Evolutionary conservation across 2,113 vertebrate species (phyloP), one percentile per base, ranked within the genome.

Genomic region (Myotis lucifugus): DNA sequence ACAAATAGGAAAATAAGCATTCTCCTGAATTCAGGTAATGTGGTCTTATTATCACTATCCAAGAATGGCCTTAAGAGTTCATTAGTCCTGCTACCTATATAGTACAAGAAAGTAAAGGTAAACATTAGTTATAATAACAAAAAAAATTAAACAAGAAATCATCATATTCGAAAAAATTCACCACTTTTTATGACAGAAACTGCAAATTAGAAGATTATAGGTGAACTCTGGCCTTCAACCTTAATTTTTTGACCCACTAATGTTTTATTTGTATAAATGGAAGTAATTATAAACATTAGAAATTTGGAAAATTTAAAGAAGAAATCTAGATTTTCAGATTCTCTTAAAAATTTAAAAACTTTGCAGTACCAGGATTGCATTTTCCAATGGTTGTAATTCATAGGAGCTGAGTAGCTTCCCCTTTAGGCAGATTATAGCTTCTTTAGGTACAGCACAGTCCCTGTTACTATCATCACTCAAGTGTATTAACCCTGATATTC

Each of bases 1-100:
- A 66, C 23, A 61, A 27, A 61, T 85, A 52, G 29, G 8, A 95
- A 81, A 48, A 74, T 88, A 84, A 93, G n/a, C 88, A 85, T 50
- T 67, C 56, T 67, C 42, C 5, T 85, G 11, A 61, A 78, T 74
- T 93, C n/a, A 32, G 54, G 25, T 78, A 93, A 91, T 61, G 29
- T 88, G 29, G 0, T 70, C 14, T 84, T 88, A 52, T 90, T 90
- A 85, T 50, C 42, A 67, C n/a, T 73, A 79, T 50, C 73, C n/a
- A 83, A 10, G 42, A 74, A 40, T 19, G 6, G 15, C 56, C 40
- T 72, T 52, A 91, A 85, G 74, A 88, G 54, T 40, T 81, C 76
- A 76, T 52, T 91, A 74, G 29, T 67, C n/a, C 37, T 88, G 40
- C 23, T 82, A 70, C 12, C 40, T 52, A 18, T 32, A 15, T 40